Percentiles rank a stretch among this genome's conserved stretches.
phyloP scores from a whole-genome alignment of 2,797 vertebrate genomes.

The Argyrosomus regius region DNA sequence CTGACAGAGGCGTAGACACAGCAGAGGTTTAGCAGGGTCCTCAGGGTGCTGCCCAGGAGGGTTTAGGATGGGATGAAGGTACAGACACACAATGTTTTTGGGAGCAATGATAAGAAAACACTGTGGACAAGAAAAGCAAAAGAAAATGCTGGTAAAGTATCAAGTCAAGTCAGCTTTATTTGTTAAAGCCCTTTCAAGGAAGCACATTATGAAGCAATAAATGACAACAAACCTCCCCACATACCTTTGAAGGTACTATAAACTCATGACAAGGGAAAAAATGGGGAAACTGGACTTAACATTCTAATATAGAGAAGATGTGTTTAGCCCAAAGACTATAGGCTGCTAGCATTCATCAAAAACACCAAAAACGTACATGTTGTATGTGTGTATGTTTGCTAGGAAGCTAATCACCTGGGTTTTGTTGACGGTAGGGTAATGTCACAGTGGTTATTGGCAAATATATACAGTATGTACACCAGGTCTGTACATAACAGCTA shows the following conservation, averaged over 20 bases:
- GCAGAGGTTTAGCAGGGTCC: conserved; percentile 32
- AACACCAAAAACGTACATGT: too few species aligned
- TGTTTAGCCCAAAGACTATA: too few species aligned
- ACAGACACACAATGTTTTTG: conserved; percentile 23
- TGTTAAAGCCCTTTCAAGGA: background rate
- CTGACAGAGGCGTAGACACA: conserved; percentile 42
- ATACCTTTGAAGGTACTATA: background rate
- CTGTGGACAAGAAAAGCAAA: background rate
- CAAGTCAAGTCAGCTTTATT: background rate
- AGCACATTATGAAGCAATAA: conserved; percentile 1
- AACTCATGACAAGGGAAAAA: background rate
- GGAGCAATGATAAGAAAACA: conserved; percentile 21
- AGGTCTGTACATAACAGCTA: too few species aligned
- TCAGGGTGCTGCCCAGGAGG: conserved; percentile 14
- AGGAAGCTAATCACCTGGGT: too few species aligned
- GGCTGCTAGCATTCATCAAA: too few species aligned
- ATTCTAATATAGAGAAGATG: background rate
- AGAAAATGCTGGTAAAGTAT: background rate
- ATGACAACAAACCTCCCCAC: background rate
- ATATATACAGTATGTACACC: too few species aligned
- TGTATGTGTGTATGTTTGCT: too few species aligned
- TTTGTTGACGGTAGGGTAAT: too few species aligned
- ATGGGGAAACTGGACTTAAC: background rate
- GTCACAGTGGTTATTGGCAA: too few species aligned
- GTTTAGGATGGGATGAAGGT: conserved; percentile 34